phyloP scores from a whole-genome alignment of 1,140 invertebrate species.

The Hycleus cichorii region DNA sequence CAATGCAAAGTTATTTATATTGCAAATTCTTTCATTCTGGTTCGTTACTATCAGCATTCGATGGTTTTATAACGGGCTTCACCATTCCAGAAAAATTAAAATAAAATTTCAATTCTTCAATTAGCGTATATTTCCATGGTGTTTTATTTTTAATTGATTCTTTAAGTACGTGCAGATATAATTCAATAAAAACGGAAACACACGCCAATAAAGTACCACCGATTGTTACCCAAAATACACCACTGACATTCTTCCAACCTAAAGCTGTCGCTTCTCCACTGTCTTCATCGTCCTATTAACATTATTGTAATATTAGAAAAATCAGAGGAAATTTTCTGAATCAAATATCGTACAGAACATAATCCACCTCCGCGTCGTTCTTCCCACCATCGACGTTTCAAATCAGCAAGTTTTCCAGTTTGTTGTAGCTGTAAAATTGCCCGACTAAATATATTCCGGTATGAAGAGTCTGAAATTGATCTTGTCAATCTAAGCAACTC shows the following conservation, averaged over 20 bases:
- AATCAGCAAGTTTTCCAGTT: slow-evolving; percentile 56
- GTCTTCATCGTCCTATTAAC: slow-evolving; percentile 35
- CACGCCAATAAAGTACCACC: slow-evolving; percentile 30
- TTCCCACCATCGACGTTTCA: slow-evolving; percentile 83
- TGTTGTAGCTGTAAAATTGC: slow-evolving; percentile 75
- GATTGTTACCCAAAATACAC: slow-evolving; percentile 49
- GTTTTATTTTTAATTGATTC: slow-evolving; percentile 27
- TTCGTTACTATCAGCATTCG: not conserved
- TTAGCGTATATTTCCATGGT: slow-evolving; percentile 24
- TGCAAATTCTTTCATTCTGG: too few species aligned
- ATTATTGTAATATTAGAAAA: not conserved
- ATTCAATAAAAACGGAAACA: slow-evolving; percentile 33
- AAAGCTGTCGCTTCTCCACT: slow-evolving; percentile 46
- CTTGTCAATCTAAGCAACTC: slow-evolving; percentile 5
- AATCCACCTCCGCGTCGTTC: slow-evolving; percentile 61
- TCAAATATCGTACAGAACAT: slow-evolving; percentile 48
- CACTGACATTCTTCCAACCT: slow-evolving; percentile 52
- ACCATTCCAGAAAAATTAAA: slow-evolving; percentile 65
- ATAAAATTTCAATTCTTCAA: slow-evolving; percentile 56
- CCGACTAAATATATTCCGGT: slow-evolving; percentile 60
- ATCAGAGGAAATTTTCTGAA: not conserved
- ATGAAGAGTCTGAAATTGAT: slow-evolving; percentile 56
- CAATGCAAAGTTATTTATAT: too few species aligned
- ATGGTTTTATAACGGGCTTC: slow-evolving; percentile 44
- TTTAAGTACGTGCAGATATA: slow-evolving; percentile 27